A percentile compares a stretch with the other conserved stretches of the same genome.
phyloP scores from a whole-genome alignment of 35 echinoderm and acorn worm species.

The Heliocidaris erythrogramma region DNA sequence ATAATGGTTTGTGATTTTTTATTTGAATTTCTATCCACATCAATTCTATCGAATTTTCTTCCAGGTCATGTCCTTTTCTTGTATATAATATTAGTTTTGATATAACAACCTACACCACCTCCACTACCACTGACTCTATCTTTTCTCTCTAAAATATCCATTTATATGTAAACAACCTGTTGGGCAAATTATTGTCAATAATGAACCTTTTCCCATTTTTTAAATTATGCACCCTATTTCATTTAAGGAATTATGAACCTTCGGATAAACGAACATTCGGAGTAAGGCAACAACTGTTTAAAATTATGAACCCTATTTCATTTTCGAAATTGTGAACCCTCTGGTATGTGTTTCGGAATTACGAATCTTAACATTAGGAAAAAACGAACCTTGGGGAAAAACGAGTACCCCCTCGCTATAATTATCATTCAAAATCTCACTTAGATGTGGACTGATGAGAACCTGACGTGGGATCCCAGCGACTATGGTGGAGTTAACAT shows the following conservation, averaged over 20 bases:
- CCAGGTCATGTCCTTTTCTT: slow-evolving; percentile 6
- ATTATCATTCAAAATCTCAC: background rate
- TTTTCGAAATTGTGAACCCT: background rate
- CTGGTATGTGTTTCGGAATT: background rate
- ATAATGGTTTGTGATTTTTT: background rate
- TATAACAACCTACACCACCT: background rate
- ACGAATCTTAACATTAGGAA: background rate
- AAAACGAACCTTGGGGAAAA: background rate
- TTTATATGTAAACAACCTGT: background rate
- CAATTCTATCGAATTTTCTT: background rate
- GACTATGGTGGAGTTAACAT: slow-evolving; percentile 27
- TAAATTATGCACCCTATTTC: no score
- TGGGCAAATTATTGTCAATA: background rate
- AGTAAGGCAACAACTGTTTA: no score
- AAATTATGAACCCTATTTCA: background rate
- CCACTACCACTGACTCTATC: no score
- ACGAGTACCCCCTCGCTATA: background rate
- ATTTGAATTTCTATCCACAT: background rate
- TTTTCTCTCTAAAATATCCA: no score
- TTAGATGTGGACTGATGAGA: slow-evolving; percentile 52
- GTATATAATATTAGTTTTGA: background rate
- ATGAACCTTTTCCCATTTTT: no score
- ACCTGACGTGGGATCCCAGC: slow-evolving; percentile 26
- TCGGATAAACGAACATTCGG: no score
- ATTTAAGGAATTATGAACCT: background rate